These are phyloP conservation scores for Leptosomus discolor DNA, from an alignment of 2,113 vertebrate genomes.

Conservation along the genomic window DNA sequence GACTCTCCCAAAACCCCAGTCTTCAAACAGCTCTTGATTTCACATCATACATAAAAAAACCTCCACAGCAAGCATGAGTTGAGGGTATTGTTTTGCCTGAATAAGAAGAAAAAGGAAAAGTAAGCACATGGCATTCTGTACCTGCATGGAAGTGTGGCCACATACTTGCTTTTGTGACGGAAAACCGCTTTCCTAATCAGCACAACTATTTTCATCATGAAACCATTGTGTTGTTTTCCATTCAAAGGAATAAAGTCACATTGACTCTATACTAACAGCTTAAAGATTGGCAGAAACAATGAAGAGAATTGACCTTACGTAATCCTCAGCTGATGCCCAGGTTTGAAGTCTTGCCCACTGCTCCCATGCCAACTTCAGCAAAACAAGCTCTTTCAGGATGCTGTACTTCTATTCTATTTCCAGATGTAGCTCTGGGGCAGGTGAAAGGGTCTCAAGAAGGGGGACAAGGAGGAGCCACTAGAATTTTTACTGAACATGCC, in stretches of 20 bases:
- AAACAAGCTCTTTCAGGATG: not conserved
- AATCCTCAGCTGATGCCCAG: conserved; percentile 9
- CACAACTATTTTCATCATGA: not conserved
- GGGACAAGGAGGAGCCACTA: not conserved
- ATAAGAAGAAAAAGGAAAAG: not conserved
- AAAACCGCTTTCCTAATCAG: conserved; percentile 15
- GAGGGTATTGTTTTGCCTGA: not conserved
- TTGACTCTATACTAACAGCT: not conserved
- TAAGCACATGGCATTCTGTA: not conserved
- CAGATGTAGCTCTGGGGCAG: not conserved
- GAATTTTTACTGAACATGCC: not conserved
- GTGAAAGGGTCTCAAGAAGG: not conserved
- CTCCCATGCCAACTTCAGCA: not conserved
- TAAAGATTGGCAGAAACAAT: conserved; percentile 34
- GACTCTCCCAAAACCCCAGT: not conserved
- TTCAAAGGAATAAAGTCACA: conserved; percentile 9
- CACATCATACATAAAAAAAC: not conserved
- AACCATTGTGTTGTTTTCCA: conserved; percentile 7
- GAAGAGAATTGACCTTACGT: not conserved
- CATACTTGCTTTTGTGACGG: not conserved
- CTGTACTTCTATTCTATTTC: not conserved
- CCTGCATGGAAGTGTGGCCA: not conserved
- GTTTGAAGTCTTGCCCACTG: not conserved
- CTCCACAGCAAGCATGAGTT: not conserved
- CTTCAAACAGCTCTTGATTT: not conserved